phyloP scores from a whole-genome alignment of 2,888 invertebrate genomes.

The Pomacea canaliculata region DNA sequence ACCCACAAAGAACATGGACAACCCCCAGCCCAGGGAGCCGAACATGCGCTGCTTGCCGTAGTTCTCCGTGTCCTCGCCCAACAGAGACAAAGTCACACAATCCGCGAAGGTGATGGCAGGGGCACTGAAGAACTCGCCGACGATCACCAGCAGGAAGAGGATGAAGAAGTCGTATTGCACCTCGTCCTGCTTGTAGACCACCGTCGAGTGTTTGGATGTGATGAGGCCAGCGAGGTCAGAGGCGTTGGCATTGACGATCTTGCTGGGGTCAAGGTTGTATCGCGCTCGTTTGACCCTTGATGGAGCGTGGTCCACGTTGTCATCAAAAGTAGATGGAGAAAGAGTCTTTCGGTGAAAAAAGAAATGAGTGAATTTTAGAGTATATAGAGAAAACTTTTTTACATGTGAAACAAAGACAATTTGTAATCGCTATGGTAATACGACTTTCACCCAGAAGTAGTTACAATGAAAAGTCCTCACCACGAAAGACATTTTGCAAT shows the following conservation, averaged over 20 bases:
- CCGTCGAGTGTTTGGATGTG: slow-evolving; percentile 89
- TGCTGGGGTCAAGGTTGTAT: slow-evolving; percentile 44
- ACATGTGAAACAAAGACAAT: too few species aligned
- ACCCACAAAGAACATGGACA: slow-evolving; percentile 98
- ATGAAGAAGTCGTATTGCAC: slow-evolving; percentile 97
- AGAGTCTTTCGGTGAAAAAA: too few species aligned
- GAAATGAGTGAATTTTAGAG: too few species aligned
- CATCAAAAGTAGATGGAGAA: background rate
- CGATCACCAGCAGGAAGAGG: slow-evolving; percentile 88
- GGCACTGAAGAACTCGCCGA: slow-evolving; percentile 97
- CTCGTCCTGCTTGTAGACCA: slow-evolving; percentile 88
- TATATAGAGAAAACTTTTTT: too few species aligned
- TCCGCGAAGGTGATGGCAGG: slow-evolving; percentile 91
- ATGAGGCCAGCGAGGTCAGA: slow-evolving; percentile 57
- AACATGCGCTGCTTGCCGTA: slow-evolving; percentile 98
- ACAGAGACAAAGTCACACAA: slow-evolving; percentile 75
- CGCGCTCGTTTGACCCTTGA: slow-evolving; percentile 30
- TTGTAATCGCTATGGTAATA: too few species aligned
- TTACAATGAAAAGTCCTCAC: too few species aligned
- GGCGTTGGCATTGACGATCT: slow-evolving; percentile 52
- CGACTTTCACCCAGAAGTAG: too few species aligned
- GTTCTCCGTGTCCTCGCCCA: slow-evolving; percentile 82
- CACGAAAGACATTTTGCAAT: too few species aligned
- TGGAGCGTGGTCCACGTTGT: background rate
- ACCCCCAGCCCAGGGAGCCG: slow-evolving; percentile 94